Percentiles rank a stretch among this genome's conserved stretches.
These are phyloP conservation scores for Alosa sapidissima DNA, from an alignment of 2,797 vertebrate species.

Conservation along the genomic window DNA sequence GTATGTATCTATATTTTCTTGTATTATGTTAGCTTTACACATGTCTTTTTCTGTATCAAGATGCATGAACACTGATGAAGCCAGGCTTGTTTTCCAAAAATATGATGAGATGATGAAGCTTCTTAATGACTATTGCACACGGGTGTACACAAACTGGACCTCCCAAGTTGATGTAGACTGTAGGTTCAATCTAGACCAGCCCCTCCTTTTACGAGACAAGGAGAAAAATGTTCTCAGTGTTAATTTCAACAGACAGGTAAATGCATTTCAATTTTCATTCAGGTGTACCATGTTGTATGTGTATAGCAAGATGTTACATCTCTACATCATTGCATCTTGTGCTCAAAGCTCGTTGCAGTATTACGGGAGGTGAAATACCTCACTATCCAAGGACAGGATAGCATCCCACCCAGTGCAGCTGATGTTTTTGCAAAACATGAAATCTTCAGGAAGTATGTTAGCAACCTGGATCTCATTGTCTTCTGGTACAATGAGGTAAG, in stretches of 20 bases:
- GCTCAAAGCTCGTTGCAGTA: slow-evolving; percentile 63
- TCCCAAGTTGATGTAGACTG: slow-evolving; percentile 61
- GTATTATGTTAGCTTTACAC: not conserved
- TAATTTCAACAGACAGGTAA: slow-evolving; percentile 76
- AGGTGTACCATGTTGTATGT: not conserved
- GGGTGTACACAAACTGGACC: slow-evolving; percentile 63
- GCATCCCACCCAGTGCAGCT: slow-evolving; percentile 60
- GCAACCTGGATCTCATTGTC: slow-evolving; percentile 72
- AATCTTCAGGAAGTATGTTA: slow-evolving; percentile 70
- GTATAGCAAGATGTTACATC: not conserved
- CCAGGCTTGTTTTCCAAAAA: slow-evolving; percentile 59
- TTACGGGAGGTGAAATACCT: slow-evolving; percentile 78
- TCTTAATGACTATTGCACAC: slow-evolving; percentile 50
- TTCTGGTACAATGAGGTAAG: slow-evolving; percentile 78
- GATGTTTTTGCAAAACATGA: slow-evolving; percentile 65
- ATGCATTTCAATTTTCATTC: not conserved
- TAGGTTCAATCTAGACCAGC: slow-evolving; percentile 72
- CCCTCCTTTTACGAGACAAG: slow-evolving; percentile 61
- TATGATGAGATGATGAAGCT: slow-evolving; percentile 66
- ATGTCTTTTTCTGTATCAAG: slow-evolving; percentile 53
- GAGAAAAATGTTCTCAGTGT: slow-evolving; percentile 56
- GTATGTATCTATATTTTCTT: not conserved
- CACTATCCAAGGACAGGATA: slow-evolving; percentile 67
- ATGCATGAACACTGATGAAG: slow-evolving; percentile 57
- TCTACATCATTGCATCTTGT: not conserved